phyloP scores from a whole-genome alignment of 2,888 invertebrate genomes.

The Drosophila emarginata region DNA sequence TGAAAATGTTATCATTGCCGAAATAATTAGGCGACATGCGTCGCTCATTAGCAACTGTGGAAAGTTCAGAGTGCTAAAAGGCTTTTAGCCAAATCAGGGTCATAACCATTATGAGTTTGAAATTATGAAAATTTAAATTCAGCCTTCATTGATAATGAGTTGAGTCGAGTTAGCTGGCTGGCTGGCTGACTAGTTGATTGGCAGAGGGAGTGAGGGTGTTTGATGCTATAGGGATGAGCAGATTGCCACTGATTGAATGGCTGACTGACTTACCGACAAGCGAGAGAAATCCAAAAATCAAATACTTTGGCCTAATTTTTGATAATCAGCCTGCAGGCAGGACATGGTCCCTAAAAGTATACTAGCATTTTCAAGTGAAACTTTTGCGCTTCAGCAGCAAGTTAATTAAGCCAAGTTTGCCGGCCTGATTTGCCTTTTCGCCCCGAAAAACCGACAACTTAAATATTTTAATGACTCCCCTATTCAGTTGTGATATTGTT shows the following conservation, averaged over 20 bases:
- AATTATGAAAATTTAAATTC: constrained; percentile 71
- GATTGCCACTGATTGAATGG: constrained; percentile 23
- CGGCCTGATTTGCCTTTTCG: constrained; percentile 51
- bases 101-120: constrained; percentile 66
- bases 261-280: constrained; percentile 35
- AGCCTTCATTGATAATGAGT: constrained; percentile 15
- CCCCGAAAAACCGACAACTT: constrained; percentile 64
- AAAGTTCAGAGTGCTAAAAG: constrained; percentile 29
- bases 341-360: constrained; percentile 29
- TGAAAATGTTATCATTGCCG: neutral
- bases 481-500: neutral
- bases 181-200: neutral
- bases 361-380: constrained; percentile 51
- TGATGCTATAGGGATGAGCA: constrained; percentile 10
- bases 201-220: constrained; percentile 23
- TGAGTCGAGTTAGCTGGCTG: neutral
- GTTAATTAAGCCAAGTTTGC: constrained; percentile 76
- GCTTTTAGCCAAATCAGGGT: constrained; percentile 64
- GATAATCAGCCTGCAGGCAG: constrained; percentile 59
- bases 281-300: constrained; percentile 71
- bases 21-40: constrained; percentile 48
- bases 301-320: constrained; percentile 66
- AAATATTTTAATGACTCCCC: constrained; percentile 59
- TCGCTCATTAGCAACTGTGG: constrained; percentile 57
- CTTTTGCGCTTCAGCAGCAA: constrained; percentile 69